Conservation (phyloP, 64 coral and sea anemone species). For the Porites australiensis region DNA sequence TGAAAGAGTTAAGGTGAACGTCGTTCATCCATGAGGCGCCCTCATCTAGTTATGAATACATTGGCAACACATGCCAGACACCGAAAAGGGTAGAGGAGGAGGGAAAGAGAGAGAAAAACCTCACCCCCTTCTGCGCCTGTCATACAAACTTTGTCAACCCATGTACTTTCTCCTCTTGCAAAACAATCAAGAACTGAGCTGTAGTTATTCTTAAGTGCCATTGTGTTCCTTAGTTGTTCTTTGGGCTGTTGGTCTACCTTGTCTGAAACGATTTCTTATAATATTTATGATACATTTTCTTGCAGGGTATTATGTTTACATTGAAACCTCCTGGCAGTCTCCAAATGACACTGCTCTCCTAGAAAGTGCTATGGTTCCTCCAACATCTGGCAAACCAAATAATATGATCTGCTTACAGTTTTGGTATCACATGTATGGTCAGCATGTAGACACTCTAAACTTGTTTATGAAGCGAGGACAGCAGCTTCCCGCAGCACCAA, state of each 20-base stretch:
- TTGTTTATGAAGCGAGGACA: constrained; percentile 61
- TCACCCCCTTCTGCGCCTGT: no score
- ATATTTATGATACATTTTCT: not conserved
- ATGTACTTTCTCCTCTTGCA: no score
- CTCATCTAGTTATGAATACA: no score
- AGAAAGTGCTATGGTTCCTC: constrained; percentile 59
- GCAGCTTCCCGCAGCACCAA: constrained; percentile 47
- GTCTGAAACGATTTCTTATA: not conserved
- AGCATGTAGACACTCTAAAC: constrained; percentile 85
- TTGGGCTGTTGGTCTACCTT: not conserved
- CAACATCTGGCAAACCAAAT: constrained; percentile 55
- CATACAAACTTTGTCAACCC: no score
- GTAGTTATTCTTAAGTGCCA: no score
- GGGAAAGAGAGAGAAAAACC: no score
- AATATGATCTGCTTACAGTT: constrained; percentile 86
- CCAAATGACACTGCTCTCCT: constrained; percentile 82
- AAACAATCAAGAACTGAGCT: no score
- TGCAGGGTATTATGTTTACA: constrained; percentile 93
- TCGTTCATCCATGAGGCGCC: no score
- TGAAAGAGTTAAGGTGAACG: no score
- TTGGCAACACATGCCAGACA: no score
- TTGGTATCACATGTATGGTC: constrained; percentile 99
- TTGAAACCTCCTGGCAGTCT: constrained; percentile 79
- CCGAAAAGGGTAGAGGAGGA: no score
- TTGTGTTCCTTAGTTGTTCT: no score